A percentile compares a stretch with the other conserved stretches of the same genome.
These are phyloP conservation scores for Aplysina aerophoba DNA, from an alignment of 37 sponge, comb jelly and placozoan species.

Conservation along the genomic window DNA sequence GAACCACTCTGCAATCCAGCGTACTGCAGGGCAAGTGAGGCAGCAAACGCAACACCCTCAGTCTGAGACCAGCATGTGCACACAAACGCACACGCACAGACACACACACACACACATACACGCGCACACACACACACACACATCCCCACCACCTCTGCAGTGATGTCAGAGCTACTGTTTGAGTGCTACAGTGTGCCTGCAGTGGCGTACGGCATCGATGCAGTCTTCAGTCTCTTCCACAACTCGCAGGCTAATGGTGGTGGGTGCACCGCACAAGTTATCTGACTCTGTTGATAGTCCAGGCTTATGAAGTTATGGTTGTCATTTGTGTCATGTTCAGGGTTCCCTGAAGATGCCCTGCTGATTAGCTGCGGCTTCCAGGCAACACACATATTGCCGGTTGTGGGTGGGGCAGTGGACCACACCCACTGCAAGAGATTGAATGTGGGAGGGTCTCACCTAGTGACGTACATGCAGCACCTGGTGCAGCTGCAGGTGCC, in stretches of 20 bases:
- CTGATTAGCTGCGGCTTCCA: constrained; percentile 81
- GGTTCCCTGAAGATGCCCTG: constrained; percentile 50
- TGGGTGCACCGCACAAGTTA: too few species aligned
- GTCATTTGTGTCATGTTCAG: background rate
- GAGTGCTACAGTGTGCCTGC: constrained; percentile 84
- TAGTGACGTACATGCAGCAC: constrained; percentile 72
- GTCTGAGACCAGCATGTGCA: background rate
- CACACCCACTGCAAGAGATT: constrained; percentile 79
- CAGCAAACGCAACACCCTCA: background rate
- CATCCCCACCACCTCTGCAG: background rate
- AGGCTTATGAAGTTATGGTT: too few species aligned
- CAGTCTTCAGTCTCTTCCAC: constrained; percentile 77
- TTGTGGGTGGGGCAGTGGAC: constrained; percentile 75
- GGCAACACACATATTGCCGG: constrained; percentile 85
- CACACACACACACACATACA: constrained; percentile 1
- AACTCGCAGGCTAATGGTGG: background rate
- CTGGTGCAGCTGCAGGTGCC: constrained; percentile 85
- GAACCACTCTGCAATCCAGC: constrained; percentile 94
- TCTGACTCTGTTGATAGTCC: too few species aligned
- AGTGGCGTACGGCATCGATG: constrained; percentile 89
- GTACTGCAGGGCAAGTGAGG: constrained; percentile 74
- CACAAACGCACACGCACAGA: background rate
- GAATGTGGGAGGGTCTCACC: constrained; percentile 85
- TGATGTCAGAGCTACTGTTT: constrained; percentile 91
- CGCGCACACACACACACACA: constrained; percentile 29